A percentile compares a stretch with the other conserved stretches of the same genome.
Evolutionary conservation across 23 tunicate species (phyloP).

Genomic region (Oikopleura dioica): DNA sequence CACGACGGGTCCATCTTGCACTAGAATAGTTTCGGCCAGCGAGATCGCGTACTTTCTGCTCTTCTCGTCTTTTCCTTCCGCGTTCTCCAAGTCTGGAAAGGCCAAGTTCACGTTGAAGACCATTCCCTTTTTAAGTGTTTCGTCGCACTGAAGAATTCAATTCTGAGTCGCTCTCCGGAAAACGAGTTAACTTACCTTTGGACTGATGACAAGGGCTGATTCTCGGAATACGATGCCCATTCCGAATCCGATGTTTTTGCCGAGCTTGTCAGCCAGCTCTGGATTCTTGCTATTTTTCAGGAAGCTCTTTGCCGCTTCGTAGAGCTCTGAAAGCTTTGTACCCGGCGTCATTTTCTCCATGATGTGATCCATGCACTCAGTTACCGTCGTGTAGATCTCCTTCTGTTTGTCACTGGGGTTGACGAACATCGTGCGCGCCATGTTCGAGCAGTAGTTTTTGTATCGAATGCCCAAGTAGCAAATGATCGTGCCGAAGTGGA

Average conservation of each 20-base stretch:
- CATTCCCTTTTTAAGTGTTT: slow-evolving; percentile 31
- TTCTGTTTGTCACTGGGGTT: slow-evolving; percentile 78
- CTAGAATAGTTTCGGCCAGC: slow-evolving; percentile 58
- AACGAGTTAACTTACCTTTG: slow-evolving; percentile 26
- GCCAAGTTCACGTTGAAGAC: slow-evolving; percentile 85
- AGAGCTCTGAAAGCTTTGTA: slow-evolving; percentile 37
- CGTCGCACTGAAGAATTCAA: neutral
- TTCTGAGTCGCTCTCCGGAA: neutral
- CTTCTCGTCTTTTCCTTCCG: slow-evolving; percentile 22
- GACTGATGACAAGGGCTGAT: slow-evolving; percentile 33
- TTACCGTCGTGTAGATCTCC: slow-evolving; percentile 37
- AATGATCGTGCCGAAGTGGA: slow-evolving; percentile 84
- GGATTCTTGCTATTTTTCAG: slow-evolving; percentile 18
- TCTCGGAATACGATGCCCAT: slow-evolving; percentile 90
- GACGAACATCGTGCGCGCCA: slow-evolving; percentile 71
- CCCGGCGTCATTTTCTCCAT: slow-evolving; percentile 57
- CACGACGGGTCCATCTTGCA: slow-evolving; percentile 30
- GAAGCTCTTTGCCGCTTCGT: slow-evolving; percentile 32
- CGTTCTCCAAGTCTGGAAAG: slow-evolving; percentile 27
- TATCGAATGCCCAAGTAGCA: slow-evolving; percentile 75
- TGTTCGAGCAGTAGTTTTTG: slow-evolving; percentile 74
- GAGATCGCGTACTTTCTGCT: slow-evolving; percentile 54
- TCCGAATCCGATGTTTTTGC: slow-evolving; percentile 64
- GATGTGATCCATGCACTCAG: slow-evolving; percentile 40
- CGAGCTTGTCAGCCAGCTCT: neutral